Base-by-base conservation (phyloP, 2,888 invertebrate species). In the Liopterus haemorrhoidalis region DNA sequence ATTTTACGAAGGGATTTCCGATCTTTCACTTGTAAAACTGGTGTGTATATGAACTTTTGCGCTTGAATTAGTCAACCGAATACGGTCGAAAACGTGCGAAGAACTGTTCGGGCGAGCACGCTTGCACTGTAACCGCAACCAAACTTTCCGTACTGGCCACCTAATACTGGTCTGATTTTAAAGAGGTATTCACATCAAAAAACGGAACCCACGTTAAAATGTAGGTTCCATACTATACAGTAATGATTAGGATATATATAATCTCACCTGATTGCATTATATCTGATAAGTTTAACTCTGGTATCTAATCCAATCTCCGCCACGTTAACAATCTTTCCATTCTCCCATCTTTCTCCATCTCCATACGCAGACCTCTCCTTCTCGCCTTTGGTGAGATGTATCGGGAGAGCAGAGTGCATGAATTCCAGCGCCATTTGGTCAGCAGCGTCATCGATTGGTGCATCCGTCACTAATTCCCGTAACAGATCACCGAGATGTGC, bases 381-480 rank as follows among this genome's bases (percentile, higher is more conserved):
- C 65, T 94, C 93, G 11, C 68, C 67, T 52, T 74, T 69, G 18
- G 73, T 75, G 2, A 89, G 64, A 20, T 81, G 74, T 0, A 96
- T 96, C 0, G 97, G 96, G 41, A 97, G 69, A 3, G 88, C 86
- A 66, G 88, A 88, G 58, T 86, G 82, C 62, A 93, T 83, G 60
- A 83, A 90, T 53, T 80, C 78, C 58, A 84, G 86, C 2, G 85
- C 87, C 73, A 95, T 74, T 67, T 85, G 80, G 68, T 97, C 97
- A 2, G 86, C 87, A 11, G 87, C 89, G 24, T 77, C 74, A 65
- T 96, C 89, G 30, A 83, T 68, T 24, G 83, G 78, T 2, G 81
- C 65, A 58, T 81, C 70, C 21, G 75, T 59, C 38, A 79, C 67
- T 32, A 86, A 61, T 56, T 74, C 76, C 12, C 68, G 63, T 60